Evolutionary conservation across 1,140 invertebrate genomes (phyloP).

Genomic region (Drosophila fuyamai): DNA sequence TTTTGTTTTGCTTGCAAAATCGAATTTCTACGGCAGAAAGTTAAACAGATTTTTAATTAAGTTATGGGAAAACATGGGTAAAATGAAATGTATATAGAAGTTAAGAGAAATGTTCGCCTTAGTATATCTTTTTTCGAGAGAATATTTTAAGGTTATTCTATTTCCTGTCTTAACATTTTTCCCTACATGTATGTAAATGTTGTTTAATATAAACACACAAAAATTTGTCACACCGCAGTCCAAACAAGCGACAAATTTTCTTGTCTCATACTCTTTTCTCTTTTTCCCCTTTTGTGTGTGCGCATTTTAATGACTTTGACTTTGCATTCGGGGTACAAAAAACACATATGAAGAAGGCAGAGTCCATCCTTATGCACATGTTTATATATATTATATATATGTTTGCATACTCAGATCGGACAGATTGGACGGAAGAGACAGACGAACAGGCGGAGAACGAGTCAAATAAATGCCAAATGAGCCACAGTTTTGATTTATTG

Average conservation of each 20-base stretch:
- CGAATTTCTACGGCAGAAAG: conserved; percentile 5
- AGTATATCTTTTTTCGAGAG: not conserved
- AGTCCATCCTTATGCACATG: conserved; percentile 4
- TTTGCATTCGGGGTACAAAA: conserved; percentile 22
- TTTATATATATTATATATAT: conserved; percentile 14
- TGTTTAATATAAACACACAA: conserved; percentile 22
- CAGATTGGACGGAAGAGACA: not conserved
- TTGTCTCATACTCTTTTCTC: conserved; percentile 1
- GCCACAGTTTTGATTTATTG: conserved; percentile 55
- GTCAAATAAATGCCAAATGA: conserved; percentile 52
- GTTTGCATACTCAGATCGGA: conserved; percentile 3
- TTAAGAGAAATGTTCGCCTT: too few relatives aligned
- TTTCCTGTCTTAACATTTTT: conserved; percentile 12
- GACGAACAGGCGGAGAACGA: conserved; percentile 7
- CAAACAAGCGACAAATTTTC: conserved; percentile 45
- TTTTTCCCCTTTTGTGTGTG: not conserved
- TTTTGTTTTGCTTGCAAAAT: conserved; percentile 29
- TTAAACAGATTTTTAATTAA: not conserved
- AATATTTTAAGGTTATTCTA: conserved; percentile 7
- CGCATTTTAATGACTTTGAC: conserved; percentile 45
- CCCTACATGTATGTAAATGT: conserved; percentile 17
- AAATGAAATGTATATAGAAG: too few relatives aligned
- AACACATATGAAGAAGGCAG: not conserved
- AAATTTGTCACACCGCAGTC: conserved; percentile 46
- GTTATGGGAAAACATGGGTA: not conserved